Evolutionary conservation across 2,113 vertebrate genomes (phyloP).

Genomic region (Carassius auratus): DNA sequence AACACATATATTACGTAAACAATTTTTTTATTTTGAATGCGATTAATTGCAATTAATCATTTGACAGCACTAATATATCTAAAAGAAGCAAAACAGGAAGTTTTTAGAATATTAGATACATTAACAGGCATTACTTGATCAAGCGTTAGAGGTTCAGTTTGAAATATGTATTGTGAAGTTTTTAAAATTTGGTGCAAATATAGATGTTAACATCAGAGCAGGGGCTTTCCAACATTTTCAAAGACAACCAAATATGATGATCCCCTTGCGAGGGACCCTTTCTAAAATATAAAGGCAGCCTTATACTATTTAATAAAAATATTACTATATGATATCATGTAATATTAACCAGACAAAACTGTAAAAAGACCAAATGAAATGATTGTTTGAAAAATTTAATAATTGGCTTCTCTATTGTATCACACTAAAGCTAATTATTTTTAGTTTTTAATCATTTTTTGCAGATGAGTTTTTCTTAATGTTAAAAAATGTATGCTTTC

Average conservation of each 20-base stretch:
- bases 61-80: neutral
- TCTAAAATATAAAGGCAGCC: neutral
- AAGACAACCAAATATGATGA: neutral
- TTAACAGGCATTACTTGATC: neutral
- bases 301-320: neutral
- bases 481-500: neutral
- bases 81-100: constrained; percentile 3
- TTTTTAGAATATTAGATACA: neutral
- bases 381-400: neutral
- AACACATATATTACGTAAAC: no score
- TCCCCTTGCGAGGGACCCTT: neutral
- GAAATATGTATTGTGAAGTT: neutral
- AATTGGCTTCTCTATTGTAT: neutral
- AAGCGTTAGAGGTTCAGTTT: neutral
- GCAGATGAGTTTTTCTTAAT: neutral
- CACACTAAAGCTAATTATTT: neutral
- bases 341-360: no score
- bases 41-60: no score
- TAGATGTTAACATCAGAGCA: neutral
- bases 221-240: neutral
- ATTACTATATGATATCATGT: neutral
- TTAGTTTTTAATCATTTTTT: neutral
- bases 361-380: neutral
- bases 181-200: neutral
- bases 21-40: no score